A percentile compares a stretch with the other conserved stretches of the same genome.
Evolutionary conservation across 2,797 vertebrate species (phyloP).

Genomic region (Pangasius macronema): DNA sequence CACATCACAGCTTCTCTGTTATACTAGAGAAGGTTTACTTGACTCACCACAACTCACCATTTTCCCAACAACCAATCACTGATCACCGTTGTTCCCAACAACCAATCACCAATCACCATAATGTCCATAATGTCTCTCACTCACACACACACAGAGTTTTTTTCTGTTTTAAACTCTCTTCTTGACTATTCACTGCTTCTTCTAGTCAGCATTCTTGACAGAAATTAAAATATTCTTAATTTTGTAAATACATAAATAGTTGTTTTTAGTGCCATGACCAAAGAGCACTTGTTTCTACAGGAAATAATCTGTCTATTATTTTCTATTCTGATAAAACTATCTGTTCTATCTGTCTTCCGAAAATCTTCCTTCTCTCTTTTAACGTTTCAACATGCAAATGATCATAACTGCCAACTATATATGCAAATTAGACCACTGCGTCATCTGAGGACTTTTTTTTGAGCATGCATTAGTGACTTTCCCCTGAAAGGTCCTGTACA

Average conservation of each 20-base stretch:
- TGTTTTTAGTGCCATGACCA: not conserved
- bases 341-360: not conserved
- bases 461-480: not conserved
- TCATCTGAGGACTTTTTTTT: not conserved
- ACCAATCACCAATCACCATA: too few relatives aligned
- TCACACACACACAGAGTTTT: not conserved
- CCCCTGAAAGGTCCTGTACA: not conserved
- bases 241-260: not conserved
- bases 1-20: not conserved
- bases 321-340: not conserved
- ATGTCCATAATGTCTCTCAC: too few relatives aligned
- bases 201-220: not conserved
- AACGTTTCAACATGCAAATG: not conserved
- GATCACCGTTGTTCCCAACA: too few relatives aligned
- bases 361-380: not conserved
- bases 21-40: not conserved
- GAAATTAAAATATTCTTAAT: not conserved
- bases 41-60: not conserved
- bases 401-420: not conserved
- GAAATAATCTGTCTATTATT: not conserved
- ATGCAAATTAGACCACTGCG: not conserved
- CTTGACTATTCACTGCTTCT: not conserved
- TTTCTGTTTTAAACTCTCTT: not conserved
- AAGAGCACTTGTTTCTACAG: not conserved
- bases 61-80: not conserved